Base-by-base conservation (phyloP, 2,113 vertebrate genomes). In the Eurystomus gularis region DNA sequence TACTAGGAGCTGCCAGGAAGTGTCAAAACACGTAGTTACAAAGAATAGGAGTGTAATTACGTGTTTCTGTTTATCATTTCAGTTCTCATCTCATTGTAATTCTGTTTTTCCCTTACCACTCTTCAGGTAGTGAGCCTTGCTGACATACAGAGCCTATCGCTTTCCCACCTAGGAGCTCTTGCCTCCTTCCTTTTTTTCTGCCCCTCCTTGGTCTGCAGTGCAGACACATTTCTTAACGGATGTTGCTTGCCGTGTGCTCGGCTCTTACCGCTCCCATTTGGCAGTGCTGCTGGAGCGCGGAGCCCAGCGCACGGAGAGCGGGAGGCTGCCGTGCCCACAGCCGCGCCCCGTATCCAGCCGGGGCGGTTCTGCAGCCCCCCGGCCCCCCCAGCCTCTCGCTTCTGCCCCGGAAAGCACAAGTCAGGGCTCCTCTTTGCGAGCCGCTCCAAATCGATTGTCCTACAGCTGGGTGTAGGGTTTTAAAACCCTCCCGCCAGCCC, bases 51-150 rank as follows among this genome's bases (percentile, higher is more conserved):
- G 88, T 92, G 92, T 97, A 97, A 97, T 95, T 97, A 97, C 44
- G 54, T 97, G 96, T 96, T 98, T 98, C 97, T 98, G 96, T 98
- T 97, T 97, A 97, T 95, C 77, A 7, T 97, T 97, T 97, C 96
- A 94, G 94, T 91, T 95, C 85, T 93, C 89, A 87, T 96, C 89
- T 94, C 94, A 86, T 95, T 96, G 57, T 11, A 75, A 94, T 94
- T 93, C 75, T 90, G 9, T 66, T 88, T 95, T 93, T 92, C 40
- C 62, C 70, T n/a, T 80, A 84, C 79, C 69, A 93, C 95, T 94
- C 75, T 97, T 89, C 90, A 96, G 87, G 86, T 93, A 85, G 52
- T 12, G 35, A 72, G 86, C 40, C 40, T 92, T 81, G 71, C 49
- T 94, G 86, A 88, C 88, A 73, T 39, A 35, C 54, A 86, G 40